Conservation (phyloP, 2,113 vertebrate genomes). For the Colius striatus region DNA sequence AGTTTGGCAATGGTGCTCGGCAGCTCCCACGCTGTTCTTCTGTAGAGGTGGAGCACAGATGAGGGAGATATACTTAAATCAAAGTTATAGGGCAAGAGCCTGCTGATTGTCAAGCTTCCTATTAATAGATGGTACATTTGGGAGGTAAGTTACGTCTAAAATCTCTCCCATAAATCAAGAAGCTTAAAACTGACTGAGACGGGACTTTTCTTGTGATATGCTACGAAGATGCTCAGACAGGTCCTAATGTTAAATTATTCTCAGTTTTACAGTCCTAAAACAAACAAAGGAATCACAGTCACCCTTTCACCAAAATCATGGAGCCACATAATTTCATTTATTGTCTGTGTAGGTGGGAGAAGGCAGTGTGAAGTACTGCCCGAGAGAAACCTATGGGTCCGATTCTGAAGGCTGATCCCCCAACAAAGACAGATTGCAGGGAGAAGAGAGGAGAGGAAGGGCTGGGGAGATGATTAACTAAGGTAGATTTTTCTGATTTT, state of each 20-base stretch:
- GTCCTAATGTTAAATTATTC: not conserved
- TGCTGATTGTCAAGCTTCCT: not conserved
- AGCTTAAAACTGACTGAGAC: not conserved
- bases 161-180: not conserved
- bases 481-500: not conserved
- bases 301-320: not conserved
- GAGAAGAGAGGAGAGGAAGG: not conserved
- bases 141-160: not conserved
- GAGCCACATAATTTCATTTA: not conserved
- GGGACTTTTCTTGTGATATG: not conserved
- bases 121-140: not conserved
- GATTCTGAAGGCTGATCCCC: not conserved
- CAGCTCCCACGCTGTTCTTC: not conserved
- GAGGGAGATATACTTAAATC: not conserved
- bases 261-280: not conserved
- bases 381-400: not conserved
- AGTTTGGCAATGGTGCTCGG: accelerated
- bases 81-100: not conserved
- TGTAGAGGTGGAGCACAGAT: accelerated
- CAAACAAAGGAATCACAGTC: not conserved
- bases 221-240: not conserved
- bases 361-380: accelerated
- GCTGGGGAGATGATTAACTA: not conserved
- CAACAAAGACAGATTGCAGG: not conserved
- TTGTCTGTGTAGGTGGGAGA: not conserved